Evolutionary conservation across 2,888 invertebrate species (phyloP), one percentile per base, ranked within the genome.

Genomic region (Temnothorax rugatulus): DNA sequence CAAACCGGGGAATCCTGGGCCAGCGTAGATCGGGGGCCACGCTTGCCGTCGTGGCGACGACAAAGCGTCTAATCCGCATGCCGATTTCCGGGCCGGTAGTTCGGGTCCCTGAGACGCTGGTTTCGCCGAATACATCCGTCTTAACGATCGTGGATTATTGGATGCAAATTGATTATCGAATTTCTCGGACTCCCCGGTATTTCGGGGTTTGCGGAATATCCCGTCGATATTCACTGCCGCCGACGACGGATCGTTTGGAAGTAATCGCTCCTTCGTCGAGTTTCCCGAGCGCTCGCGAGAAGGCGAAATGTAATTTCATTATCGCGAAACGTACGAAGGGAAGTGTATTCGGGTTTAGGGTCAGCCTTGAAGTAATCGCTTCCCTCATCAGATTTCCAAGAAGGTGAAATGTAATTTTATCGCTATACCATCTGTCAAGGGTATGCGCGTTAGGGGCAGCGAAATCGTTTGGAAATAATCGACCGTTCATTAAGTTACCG

Each of bases 31-130:
- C 84, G 87, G 66, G 66, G 66, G 86, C 84, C 87, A 84, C 87
- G 75, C 21, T 29, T 21, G 63, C n/a, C 79, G 41, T 18, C 66
- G 29, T 44, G 34, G 57, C 44, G 69, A 79, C 89, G 89, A 90
- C 92, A 92, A 92, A 91, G 90, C 90, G 86, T 88, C 91, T 91
- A 92, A 92, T 92, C 90, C 91, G 87, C 81, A 89, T 88, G 77
- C 87, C 88, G 87, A 86, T 91, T 90, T 88, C 88, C 89, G 76
- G 87, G 73, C 83, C 82, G 83, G 66, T 77, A 74, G 68, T 85
- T 88, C 82, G 73, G 63, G 74, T 66, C 66, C 81, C 29, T 41
- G 68, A 59, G 61, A 84, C 75, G 81, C 82, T 61, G 63, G 64
- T 74, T 76, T 54, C 75, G 63, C 29, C 85, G 84, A 84, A 85